These are phyloP conservation scores for Marcusenius ussheri DNA, from an alignment of 2,113 vertebrate genomes.

Conservation along the genomic window DNA sequence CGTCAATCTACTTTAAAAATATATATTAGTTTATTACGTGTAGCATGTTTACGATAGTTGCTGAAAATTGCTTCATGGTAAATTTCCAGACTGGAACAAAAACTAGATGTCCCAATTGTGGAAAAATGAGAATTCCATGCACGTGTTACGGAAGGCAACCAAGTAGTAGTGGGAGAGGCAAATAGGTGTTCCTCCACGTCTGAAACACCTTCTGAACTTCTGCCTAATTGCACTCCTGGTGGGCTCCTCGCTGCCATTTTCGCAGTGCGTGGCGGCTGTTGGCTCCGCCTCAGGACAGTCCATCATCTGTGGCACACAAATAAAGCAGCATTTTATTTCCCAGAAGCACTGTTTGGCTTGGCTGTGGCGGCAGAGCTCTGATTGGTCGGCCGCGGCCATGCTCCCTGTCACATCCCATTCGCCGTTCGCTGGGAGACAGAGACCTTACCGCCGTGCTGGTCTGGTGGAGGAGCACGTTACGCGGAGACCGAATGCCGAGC, in stretches of 20 bases:
- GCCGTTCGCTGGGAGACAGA: neutral
- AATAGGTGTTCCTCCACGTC: neutral
- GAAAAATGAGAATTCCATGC: neutral
- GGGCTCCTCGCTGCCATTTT: neutral
- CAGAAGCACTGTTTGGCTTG: neutral
- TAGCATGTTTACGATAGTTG: neutral
- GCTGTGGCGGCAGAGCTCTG: neutral
- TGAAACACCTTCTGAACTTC: neutral
- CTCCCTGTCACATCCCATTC: neutral
- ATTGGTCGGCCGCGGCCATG: neutral
- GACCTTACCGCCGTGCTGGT: neutral
- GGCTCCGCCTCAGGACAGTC: neutral
- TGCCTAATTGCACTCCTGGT: neutral
- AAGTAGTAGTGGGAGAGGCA: neutral
- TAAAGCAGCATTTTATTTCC: neutral
- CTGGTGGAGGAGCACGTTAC: neutral
- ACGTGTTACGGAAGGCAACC: neutral
- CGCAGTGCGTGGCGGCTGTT: neutral
- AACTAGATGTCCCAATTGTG: neutral
- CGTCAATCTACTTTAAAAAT: neutral
- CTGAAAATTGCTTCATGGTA: neutral
- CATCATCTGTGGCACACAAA: neutral
- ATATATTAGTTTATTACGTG: neutral
- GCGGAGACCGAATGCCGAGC: neutral
- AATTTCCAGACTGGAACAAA: neutral